Conservation (phyloP, 2,888 invertebrate species). For the Harpalus rubripes region DNA sequence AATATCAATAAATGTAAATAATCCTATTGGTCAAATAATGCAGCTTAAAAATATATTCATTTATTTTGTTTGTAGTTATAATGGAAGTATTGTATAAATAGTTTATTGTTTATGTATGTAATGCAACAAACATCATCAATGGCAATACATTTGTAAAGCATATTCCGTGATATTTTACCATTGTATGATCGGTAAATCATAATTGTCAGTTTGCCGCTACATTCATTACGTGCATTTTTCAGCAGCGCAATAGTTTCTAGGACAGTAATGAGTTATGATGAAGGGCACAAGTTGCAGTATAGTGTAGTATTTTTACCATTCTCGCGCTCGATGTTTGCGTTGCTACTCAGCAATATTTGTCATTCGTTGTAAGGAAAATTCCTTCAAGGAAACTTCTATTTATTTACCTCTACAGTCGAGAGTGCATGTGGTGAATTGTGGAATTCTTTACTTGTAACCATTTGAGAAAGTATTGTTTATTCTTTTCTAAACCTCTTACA, state of each 20-base stretch:
- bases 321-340: conserved; percentile 20
- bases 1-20: background rate
- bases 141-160: conserved; percentile 16
- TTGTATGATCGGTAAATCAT: conserved; percentile 45
- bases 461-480: background rate
- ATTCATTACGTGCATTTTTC: conserved; percentile 46
- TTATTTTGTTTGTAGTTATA: background rate
- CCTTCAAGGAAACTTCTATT: conserved; percentile 53
- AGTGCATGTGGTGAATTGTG: conserved; percentile 26
- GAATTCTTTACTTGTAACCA: background rate
- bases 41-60: background rate
- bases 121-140: background rate
- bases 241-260: conserved; percentile 45
- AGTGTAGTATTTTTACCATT: conserved; percentile 53
- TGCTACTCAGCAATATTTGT: conserved; percentile 51
- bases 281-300: conserved; percentile 27
- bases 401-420: conserved; percentile 47
- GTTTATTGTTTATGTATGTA: background rate
- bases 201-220: conserved; percentile 52
- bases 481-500: background rate
- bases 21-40: background rate
- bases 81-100: conserved; percentile 7
- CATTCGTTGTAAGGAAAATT: conserved; percentile 50
- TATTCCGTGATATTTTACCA: conserved; percentile 28
- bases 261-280: conserved; percentile 36